Conservation (phyloP, 1,140 invertebrate species). For the Euglossa dilemma region DNA sequence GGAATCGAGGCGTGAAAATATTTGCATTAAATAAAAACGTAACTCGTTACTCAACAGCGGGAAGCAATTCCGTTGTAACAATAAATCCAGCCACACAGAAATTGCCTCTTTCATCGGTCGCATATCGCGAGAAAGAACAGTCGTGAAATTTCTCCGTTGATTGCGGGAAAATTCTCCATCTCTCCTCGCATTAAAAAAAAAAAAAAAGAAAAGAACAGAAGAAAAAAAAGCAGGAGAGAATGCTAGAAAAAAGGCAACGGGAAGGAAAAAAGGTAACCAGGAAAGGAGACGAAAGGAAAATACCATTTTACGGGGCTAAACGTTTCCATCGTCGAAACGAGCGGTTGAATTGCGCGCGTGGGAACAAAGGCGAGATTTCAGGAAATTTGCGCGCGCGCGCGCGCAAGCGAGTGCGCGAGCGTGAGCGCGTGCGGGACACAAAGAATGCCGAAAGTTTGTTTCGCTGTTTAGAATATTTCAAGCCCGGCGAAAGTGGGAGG, state of each 20-base stretch:
- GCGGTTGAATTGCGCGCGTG: background rate
- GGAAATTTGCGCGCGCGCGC: background rate
- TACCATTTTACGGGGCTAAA: slow-evolving; percentile 16
- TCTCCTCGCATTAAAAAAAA: background rate
- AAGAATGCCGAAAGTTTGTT: slow-evolving; percentile 14
- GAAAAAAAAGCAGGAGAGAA: no score
- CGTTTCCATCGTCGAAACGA: background rate
- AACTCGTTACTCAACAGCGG: background rate
- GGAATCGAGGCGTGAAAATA: no score
- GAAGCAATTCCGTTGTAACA: background rate
- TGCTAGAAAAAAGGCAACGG: background rate
- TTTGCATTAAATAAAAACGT: no score
- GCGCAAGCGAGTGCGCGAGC: background rate
- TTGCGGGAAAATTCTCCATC: background rate
- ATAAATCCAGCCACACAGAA: background rate
- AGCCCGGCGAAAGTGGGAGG: background rate
- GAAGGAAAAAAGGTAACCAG: background rate
- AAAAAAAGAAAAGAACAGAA: no score
- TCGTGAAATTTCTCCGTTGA: background rate
- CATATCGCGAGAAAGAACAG: background rate
- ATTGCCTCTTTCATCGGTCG: background rate
- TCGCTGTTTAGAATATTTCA: slow-evolving; percentile 22
- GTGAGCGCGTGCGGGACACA: background rate
- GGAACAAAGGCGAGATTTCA: background rate
- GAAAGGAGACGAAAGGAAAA: background rate